Evolutionary conservation across 2,888 invertebrate genomes (phyloP).

Genomic region (Lacanobia wlatinum): DNA sequence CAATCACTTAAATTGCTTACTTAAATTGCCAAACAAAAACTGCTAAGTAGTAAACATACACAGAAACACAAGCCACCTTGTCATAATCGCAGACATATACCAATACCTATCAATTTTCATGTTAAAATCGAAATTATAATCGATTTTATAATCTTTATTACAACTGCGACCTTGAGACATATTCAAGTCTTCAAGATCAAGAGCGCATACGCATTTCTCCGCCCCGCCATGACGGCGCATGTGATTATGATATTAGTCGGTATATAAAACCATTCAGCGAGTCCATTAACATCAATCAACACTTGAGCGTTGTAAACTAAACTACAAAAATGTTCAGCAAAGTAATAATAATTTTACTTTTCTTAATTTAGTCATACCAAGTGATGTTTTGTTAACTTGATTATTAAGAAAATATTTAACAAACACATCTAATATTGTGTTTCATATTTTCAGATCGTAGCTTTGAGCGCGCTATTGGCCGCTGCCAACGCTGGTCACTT

Average conservation of each 20-base stretch:
- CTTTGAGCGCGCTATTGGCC: conserved; percentile 69
- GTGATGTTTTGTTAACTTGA: no score
- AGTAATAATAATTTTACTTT: conserved; percentile 59
- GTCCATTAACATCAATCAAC: conserved; percentile 70
- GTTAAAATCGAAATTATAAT: conserved; percentile 5
- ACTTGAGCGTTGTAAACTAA: conserved; percentile 57
- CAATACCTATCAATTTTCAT: background rate
- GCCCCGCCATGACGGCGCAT: conserved; percentile 63
- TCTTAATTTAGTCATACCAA: background rate
- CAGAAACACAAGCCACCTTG: background rate
- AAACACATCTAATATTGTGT: background rate
- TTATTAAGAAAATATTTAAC: background rate
- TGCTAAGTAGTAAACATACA: background rate
- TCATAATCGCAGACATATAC: background rate
- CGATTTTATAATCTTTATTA: conserved; percentile 3
- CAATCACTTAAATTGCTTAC: background rate
- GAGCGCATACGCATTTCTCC: conserved; percentile 58
- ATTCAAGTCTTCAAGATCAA: conserved; percentile 59
- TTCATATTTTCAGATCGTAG: conserved; percentile 53
- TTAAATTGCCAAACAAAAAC: background rate
- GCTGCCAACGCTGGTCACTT: conserved; percentile 75
- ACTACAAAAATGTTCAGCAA: conserved; percentile 72
- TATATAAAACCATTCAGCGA: conserved; percentile 67
- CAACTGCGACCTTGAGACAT: conserved; percentile 44
- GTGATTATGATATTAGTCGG: conserved; percentile 34